Evolutionary conservation across 2,113 vertebrate species (phyloP).

Genomic region (Megaptera novaeangliae): DNA sequence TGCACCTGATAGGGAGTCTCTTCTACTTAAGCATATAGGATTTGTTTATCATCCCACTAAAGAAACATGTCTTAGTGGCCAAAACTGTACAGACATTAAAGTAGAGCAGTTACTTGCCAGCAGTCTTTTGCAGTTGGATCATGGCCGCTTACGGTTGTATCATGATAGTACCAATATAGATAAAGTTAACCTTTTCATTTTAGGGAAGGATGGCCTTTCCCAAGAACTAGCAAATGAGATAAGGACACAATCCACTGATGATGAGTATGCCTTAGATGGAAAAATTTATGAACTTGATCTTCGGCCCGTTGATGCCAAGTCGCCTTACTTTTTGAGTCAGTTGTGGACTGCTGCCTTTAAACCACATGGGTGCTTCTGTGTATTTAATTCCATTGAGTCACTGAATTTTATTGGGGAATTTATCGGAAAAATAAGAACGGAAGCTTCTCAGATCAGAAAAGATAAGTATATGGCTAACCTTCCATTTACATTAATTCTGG

Average conservation of each 20-base stretch:
- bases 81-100: slow-evolving; percentile 95
- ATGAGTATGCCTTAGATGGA: slow-evolving; percentile 98
- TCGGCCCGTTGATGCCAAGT: slow-evolving; percentile 93
- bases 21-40: slow-evolving; percentile 98
- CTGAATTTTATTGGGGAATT: slow-evolving; percentile 96
- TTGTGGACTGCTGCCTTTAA: slow-evolving; percentile 94
- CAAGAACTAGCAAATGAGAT: slow-evolving; percentile 98
- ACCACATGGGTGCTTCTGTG: slow-evolving; percentile 97
- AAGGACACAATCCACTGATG: slow-evolving; percentile 95
- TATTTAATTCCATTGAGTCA: slow-evolving; percentile 97
- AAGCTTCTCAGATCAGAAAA: slow-evolving; percentile 91
- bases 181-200: slow-evolving; percentile 97
- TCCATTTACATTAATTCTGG: slow-evolving; percentile 95
- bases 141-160: slow-evolving; percentile 91
- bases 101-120: slow-evolving; percentile 95
- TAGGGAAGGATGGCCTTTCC: slow-evolving; percentile 95
- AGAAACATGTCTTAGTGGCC: slow-evolving; percentile 97
- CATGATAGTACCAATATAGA: slow-evolving; percentile 95
- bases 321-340: slow-evolving; percentile 92
- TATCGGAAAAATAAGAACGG: slow-evolving; percentile 93
- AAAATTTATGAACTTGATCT: slow-evolving; percentile 98
- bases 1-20: slow-evolving; percentile 96
- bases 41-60: slow-evolving; percentile 99
- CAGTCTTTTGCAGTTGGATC: slow-evolving; percentile 93
- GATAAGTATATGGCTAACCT: slow-evolving; percentile 92